phyloP scores from a whole-genome alignment of 1,140 invertebrate species.

The Drosophila pachea region DNA sequence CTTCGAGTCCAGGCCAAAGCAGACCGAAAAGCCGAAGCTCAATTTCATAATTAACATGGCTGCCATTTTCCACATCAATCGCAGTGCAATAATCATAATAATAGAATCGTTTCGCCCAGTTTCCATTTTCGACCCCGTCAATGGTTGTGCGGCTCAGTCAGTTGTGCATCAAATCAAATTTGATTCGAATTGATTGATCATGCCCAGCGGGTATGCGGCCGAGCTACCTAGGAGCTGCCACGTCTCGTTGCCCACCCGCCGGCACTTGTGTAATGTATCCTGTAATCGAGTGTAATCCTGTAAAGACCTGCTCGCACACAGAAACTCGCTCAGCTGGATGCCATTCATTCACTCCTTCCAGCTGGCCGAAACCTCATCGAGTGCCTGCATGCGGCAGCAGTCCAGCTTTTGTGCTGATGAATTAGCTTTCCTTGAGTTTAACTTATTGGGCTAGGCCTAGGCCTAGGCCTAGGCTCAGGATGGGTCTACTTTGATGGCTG shows the following conservation, averaged over 20 bases:
- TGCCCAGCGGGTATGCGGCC: slow-evolving; percentile 64
- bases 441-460: slow-evolving; percentile 2
- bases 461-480: background rate
- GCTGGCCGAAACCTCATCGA: background rate
- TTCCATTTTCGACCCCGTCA: slow-evolving; percentile 25
- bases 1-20: slow-evolving; percentile 23
- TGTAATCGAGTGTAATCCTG: slow-evolving; percentile 76
- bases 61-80: slow-evolving; percentile 33
- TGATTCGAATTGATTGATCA: slow-evolving; percentile 76
- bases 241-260: slow-evolving; percentile 49
- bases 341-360: slow-evolving; percentile 30
- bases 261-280: slow-evolving; percentile 71
- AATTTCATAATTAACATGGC: slow-evolving; percentile 72
- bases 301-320: slow-evolving; percentile 56
- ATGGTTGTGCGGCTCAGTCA: slow-evolving; percentile 31
- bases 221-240: background rate
- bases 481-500: no score
- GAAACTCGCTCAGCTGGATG: slow-evolving; percentile 62
- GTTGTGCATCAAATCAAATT: slow-evolving; percentile 63
- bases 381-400: slow-evolving; percentile 5
- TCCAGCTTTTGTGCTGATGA: slow-evolving; percentile 15
- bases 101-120: slow-evolving; percentile 15
- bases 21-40: slow-evolving; percentile 32
- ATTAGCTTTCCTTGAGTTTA: slow-evolving; percentile 5
- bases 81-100: slow-evolving; percentile 48